Evolutionary conservation across 1,140 invertebrate species (phyloP).

Genomic region (Drosophila nikananu): DNA sequence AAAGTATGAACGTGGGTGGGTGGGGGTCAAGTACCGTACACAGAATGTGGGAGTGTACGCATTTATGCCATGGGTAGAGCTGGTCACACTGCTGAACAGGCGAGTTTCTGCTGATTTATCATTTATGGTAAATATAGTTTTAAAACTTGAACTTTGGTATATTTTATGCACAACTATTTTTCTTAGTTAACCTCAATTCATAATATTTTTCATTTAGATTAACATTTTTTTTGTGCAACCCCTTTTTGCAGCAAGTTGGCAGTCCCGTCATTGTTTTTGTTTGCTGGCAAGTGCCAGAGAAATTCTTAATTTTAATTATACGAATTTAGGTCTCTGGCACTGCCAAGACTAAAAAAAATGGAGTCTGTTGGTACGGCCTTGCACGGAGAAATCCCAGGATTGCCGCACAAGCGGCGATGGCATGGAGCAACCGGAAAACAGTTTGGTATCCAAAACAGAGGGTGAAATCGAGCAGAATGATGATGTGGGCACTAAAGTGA

Average conservation of each 20-base stretch:
- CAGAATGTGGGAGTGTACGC: not conserved
- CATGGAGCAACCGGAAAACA: conserved; percentile 85
- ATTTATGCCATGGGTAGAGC: not conserved
- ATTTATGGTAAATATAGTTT: not conserved
- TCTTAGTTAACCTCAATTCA: not conserved
- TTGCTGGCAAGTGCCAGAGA: conserved; percentile 57
- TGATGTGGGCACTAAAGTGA: conserved; percentile 29
- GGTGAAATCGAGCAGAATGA: conserved; percentile 29
- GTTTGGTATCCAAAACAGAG: conserved; percentile 83
- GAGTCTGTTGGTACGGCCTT: conserved; percentile 22
- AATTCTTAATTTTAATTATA: conserved; percentile 23
- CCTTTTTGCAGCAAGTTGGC: conserved; percentile 29
- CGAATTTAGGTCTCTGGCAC: conserved; percentile 2
- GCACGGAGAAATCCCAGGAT: conserved; percentile 16
- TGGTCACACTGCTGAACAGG: not conserved
- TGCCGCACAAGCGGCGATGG: conserved; percentile 87
- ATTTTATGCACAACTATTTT: too few relatives aligned
- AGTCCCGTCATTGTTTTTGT: conserved; percentile 56
- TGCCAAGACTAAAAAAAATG: conserved; percentile 38
- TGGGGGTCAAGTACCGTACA: not conserved
- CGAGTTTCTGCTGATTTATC: not conserved
- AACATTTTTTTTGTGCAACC: not conserved
- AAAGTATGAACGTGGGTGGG: conserved; percentile 8
- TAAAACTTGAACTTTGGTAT: not conserved
- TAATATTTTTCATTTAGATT: not conserved